Conservation (phyloP, 2,797 vertebrate species). For the Octomys mimax region DNA sequence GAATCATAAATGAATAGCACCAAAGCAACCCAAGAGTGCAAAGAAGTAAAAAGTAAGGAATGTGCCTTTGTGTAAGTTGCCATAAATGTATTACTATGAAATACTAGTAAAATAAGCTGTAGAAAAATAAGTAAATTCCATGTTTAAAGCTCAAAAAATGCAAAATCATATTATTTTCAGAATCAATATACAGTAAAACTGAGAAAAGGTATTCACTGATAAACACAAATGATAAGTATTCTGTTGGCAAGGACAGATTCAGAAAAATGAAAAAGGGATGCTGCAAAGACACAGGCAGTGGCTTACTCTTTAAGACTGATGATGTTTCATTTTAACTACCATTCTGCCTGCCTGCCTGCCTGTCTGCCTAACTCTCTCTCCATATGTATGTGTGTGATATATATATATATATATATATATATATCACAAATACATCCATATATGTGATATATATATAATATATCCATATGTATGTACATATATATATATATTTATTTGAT, state of each 20-base stretch:
- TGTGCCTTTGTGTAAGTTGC: background rate
- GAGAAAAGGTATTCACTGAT: background rate
- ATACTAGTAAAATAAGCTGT: background rate
- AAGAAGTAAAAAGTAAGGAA: background rate
- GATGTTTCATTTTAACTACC: background rate
- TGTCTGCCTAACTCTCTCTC: no score
- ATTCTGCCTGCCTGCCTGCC: background rate
- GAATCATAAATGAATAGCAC: background rate
- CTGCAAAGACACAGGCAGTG: background rate
- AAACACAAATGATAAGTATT: background rate
- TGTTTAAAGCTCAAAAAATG: background rate
- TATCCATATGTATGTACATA: background rate
- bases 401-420: no score
- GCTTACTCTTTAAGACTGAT: background rate
- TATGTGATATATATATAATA: no score
- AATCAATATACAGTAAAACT: background rate
- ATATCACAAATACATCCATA: no score
- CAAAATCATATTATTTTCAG: constrained; percentile 28
- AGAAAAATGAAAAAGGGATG: background rate
- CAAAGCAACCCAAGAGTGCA: background rate
- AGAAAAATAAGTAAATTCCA: background rate
- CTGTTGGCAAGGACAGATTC: background rate
- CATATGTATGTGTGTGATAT: background rate
- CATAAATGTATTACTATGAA: background rate
- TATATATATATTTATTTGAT: background rate